Percentiles rank a stretch among this genome's conserved stretches.
Conservation (phyloP, 30 jellyfish, hydroid and myxozoan species). For the Aurelia aurita region DNA sequence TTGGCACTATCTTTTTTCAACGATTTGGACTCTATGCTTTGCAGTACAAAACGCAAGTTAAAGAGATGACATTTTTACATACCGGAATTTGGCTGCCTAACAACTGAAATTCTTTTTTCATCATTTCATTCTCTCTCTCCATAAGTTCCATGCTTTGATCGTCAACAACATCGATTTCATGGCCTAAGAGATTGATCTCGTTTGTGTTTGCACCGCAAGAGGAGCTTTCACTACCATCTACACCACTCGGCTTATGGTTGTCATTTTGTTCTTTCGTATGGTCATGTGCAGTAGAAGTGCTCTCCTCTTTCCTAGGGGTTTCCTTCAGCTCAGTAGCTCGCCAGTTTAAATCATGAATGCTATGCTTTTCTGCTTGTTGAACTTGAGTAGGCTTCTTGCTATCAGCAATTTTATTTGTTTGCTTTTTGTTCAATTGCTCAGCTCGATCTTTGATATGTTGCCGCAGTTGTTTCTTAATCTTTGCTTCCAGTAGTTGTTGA, state of each 20-base stretch:
- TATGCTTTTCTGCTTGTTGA: not conserved
- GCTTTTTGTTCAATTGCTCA: conserved; percentile 8
- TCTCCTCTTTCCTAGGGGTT: no score
- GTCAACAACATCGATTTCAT: conserved; percentile 35
- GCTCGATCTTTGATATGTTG: conserved; percentile 38
- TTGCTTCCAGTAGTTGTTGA: conserved; percentile 34
- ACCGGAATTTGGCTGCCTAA: not conserved
- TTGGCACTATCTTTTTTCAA: no score
- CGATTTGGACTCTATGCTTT: no score
- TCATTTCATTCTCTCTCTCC: not conserved
- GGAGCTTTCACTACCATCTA: no score
- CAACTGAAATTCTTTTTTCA: conserved; percentile 14
- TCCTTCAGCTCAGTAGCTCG: not conserved
- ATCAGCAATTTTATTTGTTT: not conserved
- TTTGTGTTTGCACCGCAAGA: no score
- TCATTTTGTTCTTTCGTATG: no score
- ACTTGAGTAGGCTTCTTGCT: not conserved
- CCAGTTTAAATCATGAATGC: conserved; percentile 28
- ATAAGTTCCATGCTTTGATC: conserved; percentile 18
- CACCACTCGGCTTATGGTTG: no score
- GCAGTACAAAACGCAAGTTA: no score
- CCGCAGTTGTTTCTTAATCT: conserved; percentile 50
- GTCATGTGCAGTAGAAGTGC: no score
- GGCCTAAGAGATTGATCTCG: not conserved
- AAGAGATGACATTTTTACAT: no score